These are phyloP conservation scores for Rhinopomastus cyanomelas DNA, from an alignment of 2,113 vertebrate species.

Conservation along the genomic window DNA sequence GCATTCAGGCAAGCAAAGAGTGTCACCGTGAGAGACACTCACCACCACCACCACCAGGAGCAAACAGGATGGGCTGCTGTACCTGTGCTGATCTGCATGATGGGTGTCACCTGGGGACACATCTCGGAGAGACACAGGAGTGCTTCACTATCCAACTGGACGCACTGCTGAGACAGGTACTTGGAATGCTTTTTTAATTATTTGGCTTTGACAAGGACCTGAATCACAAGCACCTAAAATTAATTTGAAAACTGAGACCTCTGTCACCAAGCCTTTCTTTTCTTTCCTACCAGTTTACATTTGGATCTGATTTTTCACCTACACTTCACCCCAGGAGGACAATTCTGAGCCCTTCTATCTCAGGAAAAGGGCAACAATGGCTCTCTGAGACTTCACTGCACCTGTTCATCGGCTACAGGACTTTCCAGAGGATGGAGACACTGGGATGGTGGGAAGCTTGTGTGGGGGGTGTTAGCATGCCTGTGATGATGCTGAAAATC, in stretches of 20 bases:
- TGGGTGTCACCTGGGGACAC: background rate
- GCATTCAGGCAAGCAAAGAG: accelerated
- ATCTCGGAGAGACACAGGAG: background rate
- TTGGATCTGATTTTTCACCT: background rate
- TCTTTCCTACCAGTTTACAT: background rate
- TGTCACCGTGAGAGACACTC: accelerated
- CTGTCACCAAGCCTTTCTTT: background rate
- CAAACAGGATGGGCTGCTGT: background rate
- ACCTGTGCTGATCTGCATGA: accelerated
- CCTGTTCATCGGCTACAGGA: background rate
- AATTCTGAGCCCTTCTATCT: background rate
- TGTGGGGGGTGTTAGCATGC: background rate
- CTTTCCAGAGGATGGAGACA: background rate
- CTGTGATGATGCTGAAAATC: background rate
- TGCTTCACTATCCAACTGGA: background rate
- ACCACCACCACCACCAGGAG: accelerated
- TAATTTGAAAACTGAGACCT: background rate
- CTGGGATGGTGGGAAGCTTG: background rate
- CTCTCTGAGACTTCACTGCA: background rate
- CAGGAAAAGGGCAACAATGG: background rate
- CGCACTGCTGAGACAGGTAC: background rate
- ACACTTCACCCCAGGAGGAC: background rate
- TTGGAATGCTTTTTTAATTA: background rate
- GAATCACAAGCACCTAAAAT: background rate
- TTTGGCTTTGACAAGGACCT: background rate